Evolutionary conservation across 2,797 vertebrate species (phyloP), one percentile per base, ranked within the genome.

Genomic region (Pogonophryne albipinna): DNA sequence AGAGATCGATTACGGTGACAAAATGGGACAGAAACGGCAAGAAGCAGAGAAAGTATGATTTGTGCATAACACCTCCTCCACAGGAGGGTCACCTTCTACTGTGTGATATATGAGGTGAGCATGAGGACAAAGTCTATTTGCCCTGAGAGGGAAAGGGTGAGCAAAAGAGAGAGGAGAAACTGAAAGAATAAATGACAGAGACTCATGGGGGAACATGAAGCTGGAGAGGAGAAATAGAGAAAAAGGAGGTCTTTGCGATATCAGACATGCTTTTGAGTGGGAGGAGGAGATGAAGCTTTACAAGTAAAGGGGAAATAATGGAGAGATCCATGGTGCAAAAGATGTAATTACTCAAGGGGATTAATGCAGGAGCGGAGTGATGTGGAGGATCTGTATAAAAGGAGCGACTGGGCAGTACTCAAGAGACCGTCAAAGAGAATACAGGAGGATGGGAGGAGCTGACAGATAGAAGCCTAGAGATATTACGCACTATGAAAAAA

Each of bases 401-500:
- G 80, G 71, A 75, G 64, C 17, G 78, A 82, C 87, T 78, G 85
- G 80, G 76, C 79, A 78, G 78, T 65, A 45, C 73, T 79, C 81
- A 63, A 57, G 85, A 87, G 87, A 75, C 67, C 23, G 77, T 90
- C 88, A 92, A 92, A 92, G 83, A 83, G 85, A 90, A 90, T 90
- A 74, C 58, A 10, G 53, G 59, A 87, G 72, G 49, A 84, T 19
- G 63, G 56, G 82, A 83, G 85, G 81, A 82, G 87, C 60, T 69
- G 83, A 88, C 79, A 80, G 84, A 84, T 68, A 80, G 20, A 55
- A 80, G 79, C 83, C 74, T 42, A n/a, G 49, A 82, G 78, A 83
- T 83, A 77, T 65, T 73, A 76, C 1, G 8, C 67, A 68, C 83
- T 42, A 60, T 57, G 41, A 77, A 86, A 78, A 20, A 83, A 84